phyloP scores from a whole-genome alignment of 2,113 vertebrate genomes.

The Sclerurus mexicanus region DNA sequence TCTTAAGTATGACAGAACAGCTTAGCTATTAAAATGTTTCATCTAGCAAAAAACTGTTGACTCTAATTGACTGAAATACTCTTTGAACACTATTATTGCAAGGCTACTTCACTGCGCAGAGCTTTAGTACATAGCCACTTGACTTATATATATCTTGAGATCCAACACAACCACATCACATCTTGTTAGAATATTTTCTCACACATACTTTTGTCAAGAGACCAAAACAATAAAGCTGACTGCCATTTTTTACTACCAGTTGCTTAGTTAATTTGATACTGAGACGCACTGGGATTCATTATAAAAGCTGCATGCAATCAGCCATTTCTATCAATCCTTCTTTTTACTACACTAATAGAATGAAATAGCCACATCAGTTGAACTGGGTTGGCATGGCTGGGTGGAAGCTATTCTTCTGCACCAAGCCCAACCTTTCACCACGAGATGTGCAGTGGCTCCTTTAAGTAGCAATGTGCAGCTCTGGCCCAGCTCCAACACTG shows the following conservation, averaged over 20 bases:
- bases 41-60: constrained; percentile 25
- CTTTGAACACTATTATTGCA: constrained; percentile 21
- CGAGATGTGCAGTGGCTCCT: neutral
- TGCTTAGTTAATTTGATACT: constrained; percentile 37
- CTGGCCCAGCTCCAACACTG: constrained; percentile 30
- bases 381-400: neutral
- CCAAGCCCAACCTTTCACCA: neutral
- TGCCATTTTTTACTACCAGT: constrained; percentile 58
- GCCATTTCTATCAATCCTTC: constrained; percentile 31
- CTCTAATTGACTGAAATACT: constrained; percentile 43
- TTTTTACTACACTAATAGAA: constrained; percentile 8
- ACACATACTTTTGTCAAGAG: neutral
- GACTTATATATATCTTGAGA: neutral
- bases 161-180: constrained; percentile 11
- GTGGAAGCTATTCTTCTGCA: neutral
- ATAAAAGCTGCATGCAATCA: constrained; percentile 28
- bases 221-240: constrained; percentile 30
- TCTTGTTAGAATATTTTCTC: constrained; percentile 33
- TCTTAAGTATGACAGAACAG: constrained; percentile 12
- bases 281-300: constrained; percentile 26
- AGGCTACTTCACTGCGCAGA: neutral
- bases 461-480: neutral
- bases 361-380: neutral
- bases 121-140: neutral
- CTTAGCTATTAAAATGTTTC: constrained; percentile 45